phyloP scores from a whole-genome alignment of 2,888 invertebrate genomes.

The Agrotis segetum region DNA sequence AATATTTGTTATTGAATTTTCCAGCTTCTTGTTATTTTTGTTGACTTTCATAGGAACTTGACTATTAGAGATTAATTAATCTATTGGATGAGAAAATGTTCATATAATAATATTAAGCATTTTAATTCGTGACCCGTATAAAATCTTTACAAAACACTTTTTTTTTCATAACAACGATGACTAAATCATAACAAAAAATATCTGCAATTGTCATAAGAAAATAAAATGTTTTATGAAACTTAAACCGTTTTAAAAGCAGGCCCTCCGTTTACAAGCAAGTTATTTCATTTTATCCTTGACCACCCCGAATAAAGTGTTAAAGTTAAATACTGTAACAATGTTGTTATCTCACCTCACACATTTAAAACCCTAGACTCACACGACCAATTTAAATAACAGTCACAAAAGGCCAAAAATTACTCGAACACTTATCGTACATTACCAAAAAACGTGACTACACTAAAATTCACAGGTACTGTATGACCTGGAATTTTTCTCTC shows the following conservation, averaged over 20 bases:
- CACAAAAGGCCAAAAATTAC: slow-evolving; percentile 18
- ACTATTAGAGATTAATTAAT: slow-evolving; percentile 16
- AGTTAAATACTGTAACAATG: neutral
- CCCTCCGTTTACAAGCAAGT: neutral
- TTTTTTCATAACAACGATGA: too few relatives aligned
- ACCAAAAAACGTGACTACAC: slow-evolving; percentile 48
- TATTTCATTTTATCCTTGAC: neutral
- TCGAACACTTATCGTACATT: slow-evolving; percentile 26
- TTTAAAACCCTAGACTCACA: neutral
- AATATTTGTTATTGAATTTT: slow-evolving; percentile 26
- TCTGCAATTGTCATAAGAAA: too few relatives aligned
- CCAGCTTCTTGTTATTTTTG: neutral
- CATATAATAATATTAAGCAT: too few relatives aligned
- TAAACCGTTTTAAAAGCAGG: too few relatives aligned
- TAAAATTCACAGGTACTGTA: slow-evolving; percentile 35
- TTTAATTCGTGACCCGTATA: too few relatives aligned
- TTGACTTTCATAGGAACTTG: neutral
- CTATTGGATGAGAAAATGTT: neutral
- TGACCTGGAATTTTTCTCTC: slow-evolving; percentile 16
- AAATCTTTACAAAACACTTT: too few relatives aligned
- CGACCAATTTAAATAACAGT: slow-evolving; percentile 20
- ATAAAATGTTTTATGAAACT: too few relatives aligned
- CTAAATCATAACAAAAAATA: too few relatives aligned
- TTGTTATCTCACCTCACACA: neutral
- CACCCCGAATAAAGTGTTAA: neutral